Percentiles rank a stretch among this genome's conserved stretches.
These are phyloP conservation scores for Magallana angulata DNA, from an alignment of 1,140 invertebrate species.

Conservation along the genomic window DNA sequence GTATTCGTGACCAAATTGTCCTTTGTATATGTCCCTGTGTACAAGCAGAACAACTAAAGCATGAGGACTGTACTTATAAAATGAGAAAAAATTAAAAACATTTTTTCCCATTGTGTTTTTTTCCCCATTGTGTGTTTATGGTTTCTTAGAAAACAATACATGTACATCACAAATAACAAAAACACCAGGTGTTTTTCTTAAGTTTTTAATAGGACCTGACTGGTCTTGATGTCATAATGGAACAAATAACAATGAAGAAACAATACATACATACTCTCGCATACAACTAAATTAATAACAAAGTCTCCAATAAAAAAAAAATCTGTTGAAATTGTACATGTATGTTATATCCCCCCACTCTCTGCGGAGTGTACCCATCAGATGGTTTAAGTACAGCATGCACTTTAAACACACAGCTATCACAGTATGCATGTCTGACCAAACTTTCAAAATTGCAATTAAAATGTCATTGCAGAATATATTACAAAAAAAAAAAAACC, in stretches of 20 bases:
- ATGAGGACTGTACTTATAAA: too few species aligned
- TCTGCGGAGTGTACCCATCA: background rate
- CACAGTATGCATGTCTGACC: conserved; percentile 12
- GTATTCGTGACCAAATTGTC: too few species aligned
- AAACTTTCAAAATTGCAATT: background rate
- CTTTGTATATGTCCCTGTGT: too few species aligned
- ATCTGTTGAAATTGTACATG: background rate
- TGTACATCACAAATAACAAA: too few species aligned
- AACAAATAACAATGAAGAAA: conserved; percentile 29
- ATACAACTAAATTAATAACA: conserved; percentile 12
- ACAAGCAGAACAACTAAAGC: too few species aligned
- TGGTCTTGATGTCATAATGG: conserved; percentile 18
- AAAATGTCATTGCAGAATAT: too few species aligned
- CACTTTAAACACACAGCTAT: conserved; percentile 29
- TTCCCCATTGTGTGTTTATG: too few species aligned
- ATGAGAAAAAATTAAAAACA: too few species aligned
- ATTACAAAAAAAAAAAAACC: too few species aligned
- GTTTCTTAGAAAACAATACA: too few species aligned
- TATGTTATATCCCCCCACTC: too few species aligned
- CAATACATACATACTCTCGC: background rate
- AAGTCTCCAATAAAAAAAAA: conserved; percentile 32
- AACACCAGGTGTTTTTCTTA: background rate
- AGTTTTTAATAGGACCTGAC: conserved; percentile 24
- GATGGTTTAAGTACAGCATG: background rate
- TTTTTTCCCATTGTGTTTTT: too few species aligned